Base-by-base conservation (phyloP, 1,140 invertebrate genomes). In the Tribolium madens region DNA sequence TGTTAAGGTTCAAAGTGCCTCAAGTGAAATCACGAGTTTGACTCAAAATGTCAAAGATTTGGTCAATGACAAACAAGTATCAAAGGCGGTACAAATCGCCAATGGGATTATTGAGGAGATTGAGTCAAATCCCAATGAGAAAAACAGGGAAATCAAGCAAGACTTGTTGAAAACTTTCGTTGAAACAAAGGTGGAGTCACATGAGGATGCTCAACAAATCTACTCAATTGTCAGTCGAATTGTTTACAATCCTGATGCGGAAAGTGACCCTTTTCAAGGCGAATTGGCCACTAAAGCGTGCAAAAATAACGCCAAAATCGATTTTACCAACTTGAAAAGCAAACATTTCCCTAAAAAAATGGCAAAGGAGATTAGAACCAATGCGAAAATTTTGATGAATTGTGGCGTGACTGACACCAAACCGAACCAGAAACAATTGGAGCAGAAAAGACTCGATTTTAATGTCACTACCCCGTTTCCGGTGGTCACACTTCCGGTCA, bases 381-480 rank as follows among this genome's bases (percentile, higher is more conserved):
- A 9, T 13, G 18, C 47, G 6, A 26, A 21, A 3, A 72, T 14
- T 6, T 26, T 72, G 10, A 33, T 72, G 46, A 50, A 17, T 6
- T 72, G 70, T 47, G 70, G 46, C 15, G 47, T 26, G 5, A 52
- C 26, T 12, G 50, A 72, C 26, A 31, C 70, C 2, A 48, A 72
- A 52, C 42, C 2, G 9, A 72, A 72, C 9, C 9, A 15, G 13
- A 57, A 57, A 26, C 14, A 57, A 15, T 31, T 52, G 3, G 70
- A 72, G 4, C 18, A 15, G n/a, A 71, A 15, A 18, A 46, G n/a
- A n/a, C 12, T 48, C 3, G 18, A 17, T 15, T 47, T 72, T 6
- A 47, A 26, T 6, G 21, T 72, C 5, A 72, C 47, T 13, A 72
- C 70, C 1, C 70, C 70, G 0, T 72, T 33, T 72, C 70, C 70